Evolutionary conservation across 2,797 vertebrate genomes (phyloP).

Genomic region (Schizothorax lantsangensis): DNA sequence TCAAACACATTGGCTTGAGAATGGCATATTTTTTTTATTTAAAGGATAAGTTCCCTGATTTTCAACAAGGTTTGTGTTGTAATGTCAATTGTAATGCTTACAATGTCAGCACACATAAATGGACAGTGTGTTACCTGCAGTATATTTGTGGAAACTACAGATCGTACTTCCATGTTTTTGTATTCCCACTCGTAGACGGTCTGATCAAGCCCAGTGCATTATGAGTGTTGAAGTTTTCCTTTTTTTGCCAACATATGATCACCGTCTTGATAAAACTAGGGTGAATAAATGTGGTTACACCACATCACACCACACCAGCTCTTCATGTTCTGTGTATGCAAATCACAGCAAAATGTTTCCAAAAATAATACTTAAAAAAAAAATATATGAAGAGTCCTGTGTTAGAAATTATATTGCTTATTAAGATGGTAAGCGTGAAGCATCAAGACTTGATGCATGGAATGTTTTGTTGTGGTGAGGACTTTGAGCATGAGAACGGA

Average conservation of each 20-base stretch:
- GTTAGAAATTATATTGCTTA: neutral
- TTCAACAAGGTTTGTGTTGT: neutral
- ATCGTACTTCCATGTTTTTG: neutral
- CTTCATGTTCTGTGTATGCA: neutral
- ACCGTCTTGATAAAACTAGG: too few species aligned
- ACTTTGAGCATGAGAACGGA: neutral
- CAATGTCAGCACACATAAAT: neutral
- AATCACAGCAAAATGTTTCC: neutral
- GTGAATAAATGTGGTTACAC: neutral
- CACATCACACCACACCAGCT: neutral
- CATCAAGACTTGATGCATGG: neutral
- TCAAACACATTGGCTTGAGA: neutral
- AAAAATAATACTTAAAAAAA: neutral
- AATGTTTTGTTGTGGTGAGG: neutral
- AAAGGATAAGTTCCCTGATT: neutral
- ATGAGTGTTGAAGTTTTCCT: neutral
- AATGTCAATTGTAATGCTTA: neutral
- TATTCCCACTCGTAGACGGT: neutral
- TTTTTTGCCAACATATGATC: neutral
- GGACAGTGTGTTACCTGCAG: neutral
- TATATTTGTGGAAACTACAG: neutral
- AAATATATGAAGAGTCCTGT: neutral
- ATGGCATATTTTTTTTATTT: neutral
- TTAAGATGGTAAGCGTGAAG: neutral
- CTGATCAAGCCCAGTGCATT: neutral